phyloP scores from a whole-genome alignment of 2,113 vertebrate genomes.

The Sander vitreus region DNA sequence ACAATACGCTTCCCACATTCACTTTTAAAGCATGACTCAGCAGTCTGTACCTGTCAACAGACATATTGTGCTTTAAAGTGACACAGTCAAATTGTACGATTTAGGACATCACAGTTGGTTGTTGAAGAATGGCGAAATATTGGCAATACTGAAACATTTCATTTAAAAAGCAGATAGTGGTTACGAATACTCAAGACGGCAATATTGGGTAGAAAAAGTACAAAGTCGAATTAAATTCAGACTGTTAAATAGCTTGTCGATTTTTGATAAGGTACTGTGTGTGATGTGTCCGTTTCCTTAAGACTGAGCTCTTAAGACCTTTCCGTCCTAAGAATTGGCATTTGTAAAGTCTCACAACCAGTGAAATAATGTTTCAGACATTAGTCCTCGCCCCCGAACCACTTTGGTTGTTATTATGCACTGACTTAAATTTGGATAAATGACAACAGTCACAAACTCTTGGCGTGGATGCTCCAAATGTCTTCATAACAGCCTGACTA shows the following conservation, averaged over 20 bases:
- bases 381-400: background rate
- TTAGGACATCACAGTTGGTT: background rate
- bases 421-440: conserved; percentile 82
- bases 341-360: conserved; percentile 19
- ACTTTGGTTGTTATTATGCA: conserved; percentile 87
- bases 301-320: conserved; percentile 28
- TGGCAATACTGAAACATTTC: conserved; percentile 24
- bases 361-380: conserved; percentile 5
- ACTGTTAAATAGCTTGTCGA: conserved; percentile 23
- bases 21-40: conserved; percentile 24
- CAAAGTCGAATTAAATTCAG: conserved; percentile 22
- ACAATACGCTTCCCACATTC: conserved; percentile 43
- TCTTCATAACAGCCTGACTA: conserved; percentile 69
- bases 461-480: conserved; percentile 60
- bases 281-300: conserved; percentile 8
- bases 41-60: conserved; percentile 18
- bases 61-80: background rate
- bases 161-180: conserved; percentile 13
- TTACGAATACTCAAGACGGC: background rate
- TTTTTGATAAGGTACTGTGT: conserved; percentile 8
- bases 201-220: background rate
- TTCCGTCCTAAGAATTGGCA: conserved; percentile 55
- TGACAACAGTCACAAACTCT: conserved; percentile 49
- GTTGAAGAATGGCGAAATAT: background rate
- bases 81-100: conserved; percentile 4